These are phyloP conservation scores for Periplaneta americana DNA, from an alignment of 1,140 invertebrate genomes.

Conservation along the genomic window DNA sequence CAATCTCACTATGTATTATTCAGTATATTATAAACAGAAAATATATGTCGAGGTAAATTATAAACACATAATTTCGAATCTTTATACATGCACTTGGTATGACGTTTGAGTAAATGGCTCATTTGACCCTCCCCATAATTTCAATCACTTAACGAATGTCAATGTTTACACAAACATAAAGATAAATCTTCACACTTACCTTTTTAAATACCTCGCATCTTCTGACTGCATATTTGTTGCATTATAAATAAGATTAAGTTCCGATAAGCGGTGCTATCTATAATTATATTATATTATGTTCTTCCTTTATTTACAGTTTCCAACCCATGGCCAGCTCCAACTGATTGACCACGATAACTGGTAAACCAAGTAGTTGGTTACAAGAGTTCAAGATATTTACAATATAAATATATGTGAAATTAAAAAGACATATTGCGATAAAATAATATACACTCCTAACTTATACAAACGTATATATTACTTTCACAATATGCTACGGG, in stretches of 20 bases:
- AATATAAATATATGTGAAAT: background rate
- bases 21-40: no score
- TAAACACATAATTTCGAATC: no score
- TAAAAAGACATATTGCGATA: background rate
- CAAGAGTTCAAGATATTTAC: background rate
- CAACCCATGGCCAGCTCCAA: background rate
- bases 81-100: no score
- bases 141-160: background rate
- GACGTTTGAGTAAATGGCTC: background rate
- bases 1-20: no score
- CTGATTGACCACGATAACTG: background rate
- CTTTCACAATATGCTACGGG: background rate
- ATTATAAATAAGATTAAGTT: background rate
- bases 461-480: background rate
- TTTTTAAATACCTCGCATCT: constrained; percentile 14
- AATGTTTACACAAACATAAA: background rate
- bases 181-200: background rate
- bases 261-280: background rate
- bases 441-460: background rate
- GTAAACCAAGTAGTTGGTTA: background rate
- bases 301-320: no score
- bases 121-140: background rate
- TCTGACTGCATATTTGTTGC: constrained; percentile 11
- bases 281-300: no score
- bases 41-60: no score